Conservation (phyloP, 2,888 invertebrate species). For the Phanerotoma sp. region DNA sequence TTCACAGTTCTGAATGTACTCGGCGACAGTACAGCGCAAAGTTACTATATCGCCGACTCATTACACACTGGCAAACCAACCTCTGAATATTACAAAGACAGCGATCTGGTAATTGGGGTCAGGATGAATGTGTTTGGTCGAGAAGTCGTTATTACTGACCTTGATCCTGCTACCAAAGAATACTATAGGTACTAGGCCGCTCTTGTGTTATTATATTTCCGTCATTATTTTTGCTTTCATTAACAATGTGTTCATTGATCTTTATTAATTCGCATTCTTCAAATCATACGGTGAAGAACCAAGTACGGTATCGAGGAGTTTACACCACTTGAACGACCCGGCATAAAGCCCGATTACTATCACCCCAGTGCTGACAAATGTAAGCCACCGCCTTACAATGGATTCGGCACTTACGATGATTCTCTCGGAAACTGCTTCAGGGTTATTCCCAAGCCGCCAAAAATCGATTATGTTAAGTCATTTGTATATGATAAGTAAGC, state of each 20-base stretch:
- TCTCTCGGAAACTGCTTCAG: slow-evolving; percentile 84
- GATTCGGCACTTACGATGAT: slow-evolving; percentile 86
- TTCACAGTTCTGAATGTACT: slow-evolving; percentile 67
- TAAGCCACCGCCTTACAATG: slow-evolving; percentile 80
- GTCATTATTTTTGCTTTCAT: slow-evolving; percentile 1
- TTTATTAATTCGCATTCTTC: slow-evolving; percentile 4
- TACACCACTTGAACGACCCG: slow-evolving; percentile 62
- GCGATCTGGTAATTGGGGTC: slow-evolving; percentile 80
- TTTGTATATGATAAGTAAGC: slow-evolving; percentile 74
- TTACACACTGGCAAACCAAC: slow-evolving; percentile 60
- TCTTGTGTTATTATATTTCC: neutral
- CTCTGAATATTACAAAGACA: slow-evolving; percentile 64
- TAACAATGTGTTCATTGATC: slow-evolving; percentile 8
- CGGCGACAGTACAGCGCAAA: slow-evolving; percentile 59
- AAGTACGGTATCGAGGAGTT: slow-evolving; percentile 64
- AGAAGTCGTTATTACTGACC: slow-evolving; percentile 76
- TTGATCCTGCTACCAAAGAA: slow-evolving; percentile 82
- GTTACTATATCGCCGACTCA: slow-evolving; percentile 64
- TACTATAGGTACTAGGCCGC: slow-evolving; percentile 64
- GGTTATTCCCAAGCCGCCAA: slow-evolving; percentile 76
- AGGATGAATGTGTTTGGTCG: slow-evolving; percentile 81
- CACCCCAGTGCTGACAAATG: slow-evolving; percentile 35
- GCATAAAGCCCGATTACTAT: slow-evolving; percentile 44
- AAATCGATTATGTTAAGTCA: slow-evolving; percentile 78
- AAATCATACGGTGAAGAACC: slow-evolving; percentile 32